Base-by-base conservation (phyloP, 1,140 invertebrate species). In the Micrasema minimum region DNA sequence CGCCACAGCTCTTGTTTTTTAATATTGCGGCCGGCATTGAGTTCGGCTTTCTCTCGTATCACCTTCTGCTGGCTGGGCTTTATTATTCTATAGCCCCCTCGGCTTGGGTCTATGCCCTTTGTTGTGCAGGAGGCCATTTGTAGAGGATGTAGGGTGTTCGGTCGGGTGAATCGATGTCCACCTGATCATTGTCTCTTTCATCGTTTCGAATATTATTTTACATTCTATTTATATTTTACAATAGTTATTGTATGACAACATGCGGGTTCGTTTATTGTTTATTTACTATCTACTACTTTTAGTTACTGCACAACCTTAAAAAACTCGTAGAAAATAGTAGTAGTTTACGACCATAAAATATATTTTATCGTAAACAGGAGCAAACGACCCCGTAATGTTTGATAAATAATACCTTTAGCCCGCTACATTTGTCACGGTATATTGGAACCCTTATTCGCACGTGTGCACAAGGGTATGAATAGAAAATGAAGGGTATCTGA, bases 81-180 rank as follows among this genome's bases (percentile, higher is more conserved):
- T 7, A 23, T 35, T 38, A 61, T 1, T 7, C 11, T 1, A 11
- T 9, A 14, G 20, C 23, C 50, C 38, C 65, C 65, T 35, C 31
- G 6, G 16, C 22, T 12, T 38, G 45, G 23, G 37, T 16, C n/a
- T 16, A 43, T 35, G 50, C 50, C 65, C 51, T 67, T 55, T 67
- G 50, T 67, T 67, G 10, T 51, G 22, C n/a, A 45, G 35, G 37
- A 67, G 50, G 65, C 20, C 65, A 43, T 37, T 23, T 46, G 48
- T 55, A 35, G 53, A 43, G 48, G 48, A 43, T 51, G 22, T 66
- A 55, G 71, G 71, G 66, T 68, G 46, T 65, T 46, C 66, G 71
- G 53, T 53, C 48, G 66, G 64, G 46, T 55, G 65, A 61, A 46
- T 65, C 37, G 45, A 66, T 55, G 26, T 41, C 20, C 18, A 46